Base-by-base conservation (phyloP, 2,888 invertebrate species). In the Chrysomela aeneicollis region DNA sequence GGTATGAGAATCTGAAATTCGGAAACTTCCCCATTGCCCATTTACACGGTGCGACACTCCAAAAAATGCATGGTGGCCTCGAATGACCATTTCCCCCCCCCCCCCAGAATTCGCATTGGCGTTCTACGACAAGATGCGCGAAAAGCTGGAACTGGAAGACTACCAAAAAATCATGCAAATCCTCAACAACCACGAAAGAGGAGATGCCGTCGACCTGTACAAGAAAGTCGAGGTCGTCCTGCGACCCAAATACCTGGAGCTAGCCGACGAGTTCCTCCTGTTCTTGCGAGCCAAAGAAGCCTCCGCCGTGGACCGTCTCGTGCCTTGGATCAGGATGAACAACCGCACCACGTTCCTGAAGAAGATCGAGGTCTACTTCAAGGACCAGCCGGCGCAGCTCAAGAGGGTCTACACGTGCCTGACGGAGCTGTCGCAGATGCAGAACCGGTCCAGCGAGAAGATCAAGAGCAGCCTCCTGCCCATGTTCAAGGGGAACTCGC, bases 261-360 rank as follows among this genome's bases (percentile, higher is more conserved):
- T 96, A 58, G 86, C 91, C 1, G 90, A 93, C 67, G 93, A 95
- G 73, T 95, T 96, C 79, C 84, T 95, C 4, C 86, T 92, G 47
- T 96, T 96, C 82, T 82, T 96, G 64, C 87, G 90, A 71, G 92
- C 93, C 0, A 89, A 91, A 21, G 94, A 96, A 83, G 95, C 95
- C 0, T 87, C 89, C 46, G 87, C 90, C 79, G 88, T 93, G 66
- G 93, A 92, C 10, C 90, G 92, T 80, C 90, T 93, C 58, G 89
- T 91, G 77, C 92, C 93, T 68, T 89, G 92, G 81, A 88, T 91
- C 60, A 89, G 91, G 85, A 83, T 93, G 73, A 87, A 87, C 63
- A 91, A 91, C 77, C 91, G 94, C 84, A 88, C 88, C 21, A 87
- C 88, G 67, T 95, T 96, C 80, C 87, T 95, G 67, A 86, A 88